phyloP scores from a whole-genome alignment of 2,797 vertebrate species.

The Peromyscus eremicus region DNA sequence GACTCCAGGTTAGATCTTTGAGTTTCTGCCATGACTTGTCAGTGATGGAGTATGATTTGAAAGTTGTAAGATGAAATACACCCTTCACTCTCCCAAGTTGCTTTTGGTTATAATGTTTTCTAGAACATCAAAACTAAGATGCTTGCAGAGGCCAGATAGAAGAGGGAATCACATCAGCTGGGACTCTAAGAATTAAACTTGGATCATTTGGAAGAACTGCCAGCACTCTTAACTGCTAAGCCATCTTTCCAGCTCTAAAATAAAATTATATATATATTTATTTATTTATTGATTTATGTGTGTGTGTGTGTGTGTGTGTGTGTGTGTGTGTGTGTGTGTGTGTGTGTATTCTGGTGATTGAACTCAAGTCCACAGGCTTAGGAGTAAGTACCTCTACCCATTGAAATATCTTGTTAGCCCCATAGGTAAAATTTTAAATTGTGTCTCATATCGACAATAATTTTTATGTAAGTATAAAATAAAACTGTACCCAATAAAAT shows the following conservation, averaged over 20 bases:
- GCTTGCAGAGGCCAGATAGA: neutral
- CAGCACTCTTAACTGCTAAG: neutral
- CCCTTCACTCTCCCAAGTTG: neutral
- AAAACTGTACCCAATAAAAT: neutral
- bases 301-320: no score
- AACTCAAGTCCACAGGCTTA: neutral
- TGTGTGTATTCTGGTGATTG: neutral
- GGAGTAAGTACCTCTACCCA: neutral
- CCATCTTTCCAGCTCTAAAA: neutral
- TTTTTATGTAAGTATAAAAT: conserved; percentile 17
- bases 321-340: neutral
- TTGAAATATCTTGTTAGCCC: neutral
- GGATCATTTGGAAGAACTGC: neutral
- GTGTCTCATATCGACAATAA: neutral
- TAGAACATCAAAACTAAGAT: neutral
- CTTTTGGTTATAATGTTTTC: neutral
- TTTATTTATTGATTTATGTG: neutral
- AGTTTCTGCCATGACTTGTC: neutral
- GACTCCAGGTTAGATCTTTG: neutral
- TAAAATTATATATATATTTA: neutral
- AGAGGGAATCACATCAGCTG: neutral
- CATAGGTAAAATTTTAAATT: neutral
- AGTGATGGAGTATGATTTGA: neutral
- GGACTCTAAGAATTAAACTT: neutral
- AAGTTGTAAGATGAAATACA: neutral